These are phyloP conservation scores for Astyanax mexicanus DNA, from an alignment of 2,797 vertebrate genomes.

Conservation along the genomic window DNA sequence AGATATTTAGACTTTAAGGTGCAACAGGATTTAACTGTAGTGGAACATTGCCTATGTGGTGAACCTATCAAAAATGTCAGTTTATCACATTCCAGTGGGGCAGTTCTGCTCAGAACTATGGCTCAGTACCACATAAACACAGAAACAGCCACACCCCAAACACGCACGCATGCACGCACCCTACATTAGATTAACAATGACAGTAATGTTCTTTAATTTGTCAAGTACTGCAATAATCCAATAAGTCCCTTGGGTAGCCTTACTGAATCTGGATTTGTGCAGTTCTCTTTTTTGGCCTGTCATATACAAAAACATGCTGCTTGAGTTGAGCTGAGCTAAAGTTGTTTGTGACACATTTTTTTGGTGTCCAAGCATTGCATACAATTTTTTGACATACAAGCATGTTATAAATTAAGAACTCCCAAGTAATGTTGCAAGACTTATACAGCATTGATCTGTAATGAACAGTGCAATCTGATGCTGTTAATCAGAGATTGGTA, in stretches of 20 bases:
- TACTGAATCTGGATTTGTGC: conserved; percentile 1
- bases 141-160: neutral
- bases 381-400: neutral
- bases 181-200: neutral
- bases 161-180: too few species aligned
- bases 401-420: neutral
- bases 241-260: neutral
- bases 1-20: neutral
- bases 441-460: too few species aligned
- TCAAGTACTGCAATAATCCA: neutral
- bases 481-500: too few species aligned
- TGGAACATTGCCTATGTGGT: neutral
- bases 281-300: neutral
- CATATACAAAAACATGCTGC: neutral
- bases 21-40: neutral
- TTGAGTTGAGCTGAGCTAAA: neutral
- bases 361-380: neutral
- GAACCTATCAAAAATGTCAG: neutral
- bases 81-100: neutral
- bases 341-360: neutral
- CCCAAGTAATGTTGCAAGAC: neutral
- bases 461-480: neutral
- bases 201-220: neutral
- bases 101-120: neutral
- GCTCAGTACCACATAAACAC: neutral